These are phyloP conservation scores for Microcebus lehilahytsara DNA, from an alignment of 2,113 vertebrate genomes.

Conservation along the genomic window DNA sequence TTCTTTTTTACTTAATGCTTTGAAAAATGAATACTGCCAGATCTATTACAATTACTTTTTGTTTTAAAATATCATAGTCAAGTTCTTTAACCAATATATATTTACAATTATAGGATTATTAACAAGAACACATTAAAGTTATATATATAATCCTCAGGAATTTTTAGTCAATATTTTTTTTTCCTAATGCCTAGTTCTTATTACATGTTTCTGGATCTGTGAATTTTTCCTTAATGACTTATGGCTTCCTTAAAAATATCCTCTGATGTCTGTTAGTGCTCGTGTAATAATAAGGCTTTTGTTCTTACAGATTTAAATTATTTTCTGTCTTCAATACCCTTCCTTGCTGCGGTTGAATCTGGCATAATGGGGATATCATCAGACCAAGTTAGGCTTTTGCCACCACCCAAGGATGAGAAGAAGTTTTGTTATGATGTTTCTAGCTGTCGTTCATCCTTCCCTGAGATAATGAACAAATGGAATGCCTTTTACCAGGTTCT, in stretches of 20 bases:
- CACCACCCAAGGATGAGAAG: constrained; percentile 62
- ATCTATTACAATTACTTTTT: not conserved
- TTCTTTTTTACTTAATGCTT: not conserved
- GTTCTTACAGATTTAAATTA: constrained; percentile 84
- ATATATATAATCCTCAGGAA: not conserved
- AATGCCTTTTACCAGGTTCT: constrained; percentile 83
- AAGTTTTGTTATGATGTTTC: constrained; percentile 80
- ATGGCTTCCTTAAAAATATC: not conserved
- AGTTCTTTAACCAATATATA: not conserved
- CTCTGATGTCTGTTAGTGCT: not conserved
- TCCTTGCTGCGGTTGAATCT: constrained; percentile 84
- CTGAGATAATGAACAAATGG: constrained; percentile 80
- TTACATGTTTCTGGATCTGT: not conserved
- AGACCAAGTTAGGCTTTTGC: constrained; percentile 75
- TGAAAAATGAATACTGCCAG: not conserved
- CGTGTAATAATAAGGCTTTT: not conserved
- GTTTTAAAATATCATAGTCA: not conserved
- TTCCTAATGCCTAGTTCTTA: not conserved
- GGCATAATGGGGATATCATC: constrained; percentile 78
- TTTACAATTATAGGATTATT: not conserved
- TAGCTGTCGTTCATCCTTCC: constrained; percentile 70
- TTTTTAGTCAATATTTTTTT: not conserved
- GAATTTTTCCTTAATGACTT: not conserved
- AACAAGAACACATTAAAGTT: not conserved
- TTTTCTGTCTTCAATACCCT: constrained; percentile 81